Base-by-base conservation (phyloP, 1,140 invertebrate species). In the Pseudomyrmex flavicornis region DNA sequence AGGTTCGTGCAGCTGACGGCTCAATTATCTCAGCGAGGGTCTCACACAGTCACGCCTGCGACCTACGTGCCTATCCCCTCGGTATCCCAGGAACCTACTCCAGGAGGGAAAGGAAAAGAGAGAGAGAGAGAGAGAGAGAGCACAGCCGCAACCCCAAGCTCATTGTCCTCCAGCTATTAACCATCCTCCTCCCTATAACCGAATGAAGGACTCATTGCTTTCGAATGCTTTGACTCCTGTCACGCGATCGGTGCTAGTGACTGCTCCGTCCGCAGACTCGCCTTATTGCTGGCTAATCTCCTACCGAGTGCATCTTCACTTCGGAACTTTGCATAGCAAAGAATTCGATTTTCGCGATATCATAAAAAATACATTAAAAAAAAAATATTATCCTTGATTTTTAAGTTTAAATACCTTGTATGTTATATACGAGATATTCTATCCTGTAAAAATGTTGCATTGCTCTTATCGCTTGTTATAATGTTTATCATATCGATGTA, bases 1-100 rank as follows among this genome's bases (percentile, higher is more conserved):
- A 88, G 89, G 89, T 88, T 91, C 88, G 84, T 93, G 92, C 92
- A 91, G 88, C 89, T 93, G 92, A 93, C 92, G 91, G 91, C 88
- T 93, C 92, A 93, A 93, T 93, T 93, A 93, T 92, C 90, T 89
- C 87, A 73, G 86, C 90, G 86, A 90, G 84, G 88, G 85, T 89
- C 89, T 91, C 88, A 88, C 89, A 87, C 89, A 91, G 89, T 91
- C 87, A 91, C 90, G 90, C 90, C 90, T 86, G 90, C 90, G 86
- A 91, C 88, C 76, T 80, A 80, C 82, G 73, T 63, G 80, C 69
- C 83, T 87, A 65, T 69, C 83, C 84, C 73, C 61, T 58, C 56
- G 17, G 59, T 35, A 35, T 84, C 87, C 74, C 82, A 86, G 86
- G 77, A 87, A 88, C 84, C 87, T 88, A 48, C 75, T 63, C 15